Evolutionary conservation across 2,888 invertebrate genomes (phyloP), one percentile per base, ranked within the genome.

Genomic region (Fragum whitleyi): DNA sequence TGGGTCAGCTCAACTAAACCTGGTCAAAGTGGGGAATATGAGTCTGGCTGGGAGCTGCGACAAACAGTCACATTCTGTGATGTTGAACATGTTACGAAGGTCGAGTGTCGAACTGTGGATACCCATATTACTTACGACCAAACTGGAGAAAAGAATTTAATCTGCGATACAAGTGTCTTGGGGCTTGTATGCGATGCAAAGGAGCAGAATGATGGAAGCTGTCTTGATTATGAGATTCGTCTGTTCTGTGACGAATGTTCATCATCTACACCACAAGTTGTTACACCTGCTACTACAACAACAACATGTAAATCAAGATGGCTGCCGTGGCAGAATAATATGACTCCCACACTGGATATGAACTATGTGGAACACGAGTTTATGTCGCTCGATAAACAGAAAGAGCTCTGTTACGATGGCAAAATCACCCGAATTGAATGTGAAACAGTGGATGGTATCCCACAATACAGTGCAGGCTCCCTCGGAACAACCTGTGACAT

Each of bases 91-190:
- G 74, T 81, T 32, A 71, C 79, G 21, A 77, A 51, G 36, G 79
- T 77, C 2, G 83, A 81, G 59, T 91, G 91, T 65, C 79, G 91
- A 23, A 88, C 89, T 14, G 88, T 87, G 1, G 87, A 83, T 32
- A 83, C 87, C 14, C 84, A 87, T 23, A 81, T 84, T 23, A 72
- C 85, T 9, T 88, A 85, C 62, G 84, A 87, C 57, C 79, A 89
- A 97, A 97, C 0, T 94, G 97, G 0, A 93, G 96, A 21, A 97
- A 97, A 91, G 11, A 81, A 77, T 94, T 93, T 85, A 93, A 88
- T 82, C 78, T 85, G 74, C 79, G 88, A 85, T 74, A 79, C 77
- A 32, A 70, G 80, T 16, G 39, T 82, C 7, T 74, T 77, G 39
- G 80, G 80, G 16, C 75, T 82, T n/a, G 68, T 76, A 53, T 82